phyloP scores from a whole-genome alignment of 2,888 invertebrate species.

The Proisotoma minuta region DNA sequence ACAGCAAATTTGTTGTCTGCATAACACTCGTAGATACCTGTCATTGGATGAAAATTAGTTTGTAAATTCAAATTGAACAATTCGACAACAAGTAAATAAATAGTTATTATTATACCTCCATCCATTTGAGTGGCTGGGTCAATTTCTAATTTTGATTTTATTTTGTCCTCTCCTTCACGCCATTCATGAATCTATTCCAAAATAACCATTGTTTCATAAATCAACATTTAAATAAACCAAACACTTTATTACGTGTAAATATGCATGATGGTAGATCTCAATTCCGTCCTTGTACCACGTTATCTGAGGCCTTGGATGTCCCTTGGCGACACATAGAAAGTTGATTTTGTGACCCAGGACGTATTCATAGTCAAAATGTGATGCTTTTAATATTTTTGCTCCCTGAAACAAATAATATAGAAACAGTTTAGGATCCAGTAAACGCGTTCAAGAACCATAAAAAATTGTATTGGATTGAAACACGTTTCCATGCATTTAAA shows the following conservation, averaged over 20 bases:
- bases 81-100: too few relatives aligned
- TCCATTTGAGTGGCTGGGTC: constrained; percentile 95
- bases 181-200: constrained; percentile 76
- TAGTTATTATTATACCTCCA: too few relatives aligned
- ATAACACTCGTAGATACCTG: constrained; percentile 63
- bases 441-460: too few relatives aligned
- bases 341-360: constrained; percentile 90
- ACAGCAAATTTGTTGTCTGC: constrained; percentile 92
- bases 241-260: constrained; percentile 69
- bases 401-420: constrained; percentile 60
- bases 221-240: not conserved
- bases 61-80: too few relatives aligned
- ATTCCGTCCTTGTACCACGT: constrained; percentile 95
- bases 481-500: too few relatives aligned
- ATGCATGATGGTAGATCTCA: constrained; percentile 83
- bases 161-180: constrained; percentile 72
- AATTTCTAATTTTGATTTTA: constrained; percentile 89
- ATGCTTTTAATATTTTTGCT: constrained; percentile 79
- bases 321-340: constrained; percentile 84
- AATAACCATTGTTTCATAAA: not conserved
- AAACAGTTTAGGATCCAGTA: too few relatives aligned
- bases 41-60: too few relatives aligned
- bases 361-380: constrained; percentile 90
- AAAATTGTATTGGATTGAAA: too few relatives aligned
- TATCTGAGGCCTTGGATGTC: constrained; percentile 74